A percentile compares a stretch with the other conserved stretches of the same genome.
phyloP scores from a whole-genome alignment of 2,113 vertebrate species.

The Bostrychus sinensis region DNA sequence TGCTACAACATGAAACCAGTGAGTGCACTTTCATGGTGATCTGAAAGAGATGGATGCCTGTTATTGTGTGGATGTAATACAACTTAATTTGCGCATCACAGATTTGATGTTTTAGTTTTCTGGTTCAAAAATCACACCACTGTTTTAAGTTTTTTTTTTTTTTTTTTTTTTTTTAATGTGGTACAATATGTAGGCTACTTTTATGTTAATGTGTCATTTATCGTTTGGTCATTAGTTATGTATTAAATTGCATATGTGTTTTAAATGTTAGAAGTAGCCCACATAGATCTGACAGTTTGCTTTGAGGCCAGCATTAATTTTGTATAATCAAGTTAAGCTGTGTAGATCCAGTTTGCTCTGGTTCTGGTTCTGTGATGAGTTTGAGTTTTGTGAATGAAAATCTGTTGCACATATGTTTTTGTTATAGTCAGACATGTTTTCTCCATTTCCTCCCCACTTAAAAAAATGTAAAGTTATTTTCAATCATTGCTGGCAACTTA shows the following conservation, averaged over 20 bases:
- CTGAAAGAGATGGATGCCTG: background rate
- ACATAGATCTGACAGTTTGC: background rate
- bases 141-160: background rate
- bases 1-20: conserved; percentile 96
- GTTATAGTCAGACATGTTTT: background rate
- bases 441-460: background rate
- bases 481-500: background rate
- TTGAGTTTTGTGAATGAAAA: conserved; percentile 11
- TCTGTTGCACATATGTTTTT: conserved; percentile 20
- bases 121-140: background rate
- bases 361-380: conserved; percentile 4
- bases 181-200: background rate
- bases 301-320: conserved; percentile 7
- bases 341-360: conserved; percentile 3
- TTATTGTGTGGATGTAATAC: conserved; percentile 12
- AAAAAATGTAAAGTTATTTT: background rate
- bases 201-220: background rate
- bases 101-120: no score
- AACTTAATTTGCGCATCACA: background rate
- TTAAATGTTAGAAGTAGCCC: background rate
- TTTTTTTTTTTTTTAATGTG: background rate
- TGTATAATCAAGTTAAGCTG: background rate
- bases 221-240: background rate
- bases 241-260: background rate
- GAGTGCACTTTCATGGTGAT: conserved; percentile 64